phyloP scores from a whole-genome alignment of 2,113 vertebrate genomes.

The Gambusia holbrooki region DNA sequence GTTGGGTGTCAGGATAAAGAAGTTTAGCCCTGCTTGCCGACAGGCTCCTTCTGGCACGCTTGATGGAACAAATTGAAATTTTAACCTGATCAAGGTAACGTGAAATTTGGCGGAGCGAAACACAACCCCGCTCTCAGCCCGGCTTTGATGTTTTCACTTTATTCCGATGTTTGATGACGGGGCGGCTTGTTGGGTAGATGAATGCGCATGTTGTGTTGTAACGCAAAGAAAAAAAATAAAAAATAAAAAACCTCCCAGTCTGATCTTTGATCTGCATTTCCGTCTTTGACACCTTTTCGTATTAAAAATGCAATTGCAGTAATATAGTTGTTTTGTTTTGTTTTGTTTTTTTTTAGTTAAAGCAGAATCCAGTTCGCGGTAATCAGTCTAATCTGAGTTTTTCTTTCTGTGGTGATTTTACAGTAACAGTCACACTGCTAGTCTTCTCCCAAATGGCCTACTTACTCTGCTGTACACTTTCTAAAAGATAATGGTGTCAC shows the following conservation, averaged over 20 bases:
- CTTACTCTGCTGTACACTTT: neutral
- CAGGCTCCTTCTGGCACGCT: slow-evolving; percentile 38
- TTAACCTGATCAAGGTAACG: slow-evolving; percentile 69
- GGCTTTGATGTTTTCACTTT: slow-evolving; percentile 61
- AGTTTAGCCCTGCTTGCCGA: slow-evolving; percentile 34
- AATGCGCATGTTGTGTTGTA: slow-evolving; percentile 38
- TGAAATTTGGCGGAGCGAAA: slow-evolving; percentile 65
- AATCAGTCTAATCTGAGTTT: neutral
- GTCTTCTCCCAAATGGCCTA: neutral
- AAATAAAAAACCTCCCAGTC: slow-evolving; percentile 37
- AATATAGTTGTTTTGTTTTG: neutral
- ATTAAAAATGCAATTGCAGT: slow-evolving; percentile 49
- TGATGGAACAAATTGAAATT: slow-evolving; percentile 56
- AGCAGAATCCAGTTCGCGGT: neutral
- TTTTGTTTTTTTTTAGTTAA: neutral
- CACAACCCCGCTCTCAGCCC: slow-evolving; percentile 18
- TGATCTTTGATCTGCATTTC: slow-evolving; percentile 42
- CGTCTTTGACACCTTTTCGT: slow-evolving; percentile 34
- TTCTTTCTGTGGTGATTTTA: neutral
- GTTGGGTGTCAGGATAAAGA: slow-evolving; percentile 22
- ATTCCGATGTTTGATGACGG: slow-evolving; percentile 61
- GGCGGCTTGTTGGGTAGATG: slow-evolving; percentile 42
- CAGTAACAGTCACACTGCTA: accelerated
- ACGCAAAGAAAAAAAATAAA: neutral
- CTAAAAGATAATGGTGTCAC: too few species aligned